Percentiles rank a stretch among this genome's conserved stretches.
Evolutionary conservation across 2,888 invertebrate genomes (phyloP).

Genomic region (Chouioia cunea): DNA sequence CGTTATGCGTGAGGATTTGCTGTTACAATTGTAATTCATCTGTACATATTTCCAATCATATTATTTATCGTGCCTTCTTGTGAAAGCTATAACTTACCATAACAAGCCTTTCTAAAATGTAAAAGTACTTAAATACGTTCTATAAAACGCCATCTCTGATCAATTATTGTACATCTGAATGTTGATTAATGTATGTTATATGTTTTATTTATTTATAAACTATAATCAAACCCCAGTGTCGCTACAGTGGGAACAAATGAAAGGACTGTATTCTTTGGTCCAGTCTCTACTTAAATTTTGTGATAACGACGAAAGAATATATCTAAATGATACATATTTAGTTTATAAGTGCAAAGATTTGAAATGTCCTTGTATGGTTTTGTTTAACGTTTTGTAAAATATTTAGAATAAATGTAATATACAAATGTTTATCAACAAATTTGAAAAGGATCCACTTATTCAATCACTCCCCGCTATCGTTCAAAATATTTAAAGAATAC

Average conservation of each 20-base stretch:
- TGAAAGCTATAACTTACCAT: slow-evolving; percentile 32
- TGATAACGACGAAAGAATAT: slow-evolving; percentile 33
- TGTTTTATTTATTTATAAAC: slow-evolving; percentile 39
- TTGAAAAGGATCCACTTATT: too few relatives aligned
- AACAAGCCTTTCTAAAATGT: slow-evolving; percentile 32
- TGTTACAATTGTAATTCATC: slow-evolving; percentile 38
- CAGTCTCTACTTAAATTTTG: slow-evolving; percentile 43
- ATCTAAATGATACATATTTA: slow-evolving; percentile 32
- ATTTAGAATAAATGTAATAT: slow-evolving; percentile 39
- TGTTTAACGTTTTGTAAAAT: slow-evolving; percentile 37
- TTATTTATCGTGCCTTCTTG: slow-evolving; percentile 46
- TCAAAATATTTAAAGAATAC: too few relatives aligned
- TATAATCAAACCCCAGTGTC: slow-evolving; percentile 31
- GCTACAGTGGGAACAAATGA: slow-evolving; percentile 34
- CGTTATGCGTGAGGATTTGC: slow-evolving; percentile 44
- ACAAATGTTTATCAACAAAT: slow-evolving; percentile 31
- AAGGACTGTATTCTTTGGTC: slow-evolving; percentile 29
- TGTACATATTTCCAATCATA: slow-evolving; percentile 43
- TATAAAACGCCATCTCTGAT: slow-evolving; percentile 10
- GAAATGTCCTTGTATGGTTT: slow-evolving; percentile 23
- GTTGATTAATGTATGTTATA: slow-evolving; percentile 23
- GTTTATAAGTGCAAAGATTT: slow-evolving; percentile 21
- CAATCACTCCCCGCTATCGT: too few relatives aligned
- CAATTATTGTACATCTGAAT: slow-evolving; percentile 26
- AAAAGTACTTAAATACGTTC: slow-evolving; percentile 7